phyloP scores from a whole-genome alignment of 2,113 vertebrate genomes.

The Hyla sarda region DNA sequence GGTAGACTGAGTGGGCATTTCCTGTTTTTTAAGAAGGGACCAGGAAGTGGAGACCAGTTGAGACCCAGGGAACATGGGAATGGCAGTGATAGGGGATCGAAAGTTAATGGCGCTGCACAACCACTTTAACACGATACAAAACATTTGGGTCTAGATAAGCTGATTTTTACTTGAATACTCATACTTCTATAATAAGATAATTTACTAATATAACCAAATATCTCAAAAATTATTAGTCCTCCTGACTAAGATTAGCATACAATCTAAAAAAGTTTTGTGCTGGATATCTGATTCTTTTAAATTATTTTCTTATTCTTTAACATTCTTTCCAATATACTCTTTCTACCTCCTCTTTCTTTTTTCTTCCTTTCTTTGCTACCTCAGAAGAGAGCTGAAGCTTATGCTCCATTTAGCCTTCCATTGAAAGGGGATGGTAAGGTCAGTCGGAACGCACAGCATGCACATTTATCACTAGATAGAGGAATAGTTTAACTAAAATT shows the following conservation, averaged over 20 bases:
- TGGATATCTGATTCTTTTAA: neutral
- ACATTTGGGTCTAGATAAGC: no score
- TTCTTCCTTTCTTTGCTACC: conserved; percentile 59
- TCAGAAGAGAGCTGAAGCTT: conserved; percentile 71
- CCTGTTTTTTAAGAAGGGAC: no score
- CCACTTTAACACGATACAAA: no score
- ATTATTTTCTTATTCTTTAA: neutral
- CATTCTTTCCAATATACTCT: neutral
- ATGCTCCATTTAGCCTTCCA: conserved; percentile 70
- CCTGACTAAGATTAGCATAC: neutral
- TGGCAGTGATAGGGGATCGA: no score
- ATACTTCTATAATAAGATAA: neutral
- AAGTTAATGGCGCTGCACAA: no score
- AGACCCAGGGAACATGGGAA: no score
- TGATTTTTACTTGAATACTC: neutral
- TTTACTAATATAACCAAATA: neutral
- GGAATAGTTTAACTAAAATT: conserved; percentile 1
- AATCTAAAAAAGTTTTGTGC: no score
- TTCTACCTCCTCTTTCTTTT: neutral
- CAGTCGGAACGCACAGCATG: conserved; percentile 62
- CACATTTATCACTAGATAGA: neutral
- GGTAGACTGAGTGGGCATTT: no score
- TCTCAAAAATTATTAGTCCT: neutral
- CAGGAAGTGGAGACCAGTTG: no score
- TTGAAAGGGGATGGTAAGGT: conserved; percentile 68